These are phyloP conservation scores for Holacanthella duospinosa DNA, from an alignment of 2,888 invertebrate genomes.

Conservation along the genomic window DNA sequence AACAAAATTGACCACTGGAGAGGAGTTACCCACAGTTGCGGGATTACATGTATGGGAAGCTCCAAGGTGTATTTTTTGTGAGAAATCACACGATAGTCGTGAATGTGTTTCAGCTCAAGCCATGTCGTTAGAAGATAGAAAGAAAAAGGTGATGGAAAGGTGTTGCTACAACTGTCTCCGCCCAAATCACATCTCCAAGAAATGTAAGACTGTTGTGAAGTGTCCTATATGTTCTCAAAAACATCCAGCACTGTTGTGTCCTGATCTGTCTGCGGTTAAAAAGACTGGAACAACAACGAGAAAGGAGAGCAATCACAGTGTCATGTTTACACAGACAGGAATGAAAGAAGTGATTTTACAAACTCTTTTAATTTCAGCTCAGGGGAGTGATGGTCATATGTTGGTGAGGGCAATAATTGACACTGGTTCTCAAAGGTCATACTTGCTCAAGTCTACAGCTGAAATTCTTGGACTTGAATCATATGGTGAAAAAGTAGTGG, in stretches of 20 bases:
- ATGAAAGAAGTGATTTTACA: too few relatives aligned
- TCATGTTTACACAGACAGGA: too few relatives aligned
- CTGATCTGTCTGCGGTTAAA: background rate
- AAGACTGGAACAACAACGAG: background rate
- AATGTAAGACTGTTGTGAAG: background rate
- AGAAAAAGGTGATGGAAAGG: background rate
- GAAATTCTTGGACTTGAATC: background rate
- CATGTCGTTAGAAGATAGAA: slow-evolving; percentile 1
- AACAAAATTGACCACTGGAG: too few relatives aligned
- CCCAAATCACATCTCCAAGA: background rate
- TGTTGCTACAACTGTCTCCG: background rate
- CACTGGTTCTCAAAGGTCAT: slow-evolving; percentile 12
- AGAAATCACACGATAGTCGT: background rate
- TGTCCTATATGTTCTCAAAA: background rate
- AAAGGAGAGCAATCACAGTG: too few relatives aligned
- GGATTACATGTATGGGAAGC: too few relatives aligned
- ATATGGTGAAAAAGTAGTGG: background rate
- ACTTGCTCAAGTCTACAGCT: background rate
- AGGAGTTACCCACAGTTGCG: too few relatives aligned
- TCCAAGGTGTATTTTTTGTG: slow-evolving; percentile 7
- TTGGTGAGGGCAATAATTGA: too few relatives aligned
- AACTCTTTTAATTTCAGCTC: too few relatives aligned
- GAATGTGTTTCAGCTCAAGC: background rate
- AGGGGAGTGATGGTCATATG: too few relatives aligned
- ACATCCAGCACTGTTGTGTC: background rate